Conservation (phyloP, 2,113 vertebrate genomes). For the Hippocampus barbouri region DNA sequence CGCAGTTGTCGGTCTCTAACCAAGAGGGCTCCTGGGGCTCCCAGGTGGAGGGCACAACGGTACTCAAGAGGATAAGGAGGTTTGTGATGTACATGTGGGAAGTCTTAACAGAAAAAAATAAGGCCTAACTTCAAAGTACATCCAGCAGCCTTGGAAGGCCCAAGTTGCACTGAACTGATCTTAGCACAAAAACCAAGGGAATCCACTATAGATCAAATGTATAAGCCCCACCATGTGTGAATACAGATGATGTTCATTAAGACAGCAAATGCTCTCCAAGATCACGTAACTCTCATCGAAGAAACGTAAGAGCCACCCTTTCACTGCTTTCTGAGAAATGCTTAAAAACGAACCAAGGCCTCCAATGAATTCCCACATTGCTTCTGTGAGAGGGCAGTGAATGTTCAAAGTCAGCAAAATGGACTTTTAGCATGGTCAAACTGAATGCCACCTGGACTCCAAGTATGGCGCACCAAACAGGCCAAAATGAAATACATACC, state of each 20-base stretch:
- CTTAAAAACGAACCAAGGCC: slow-evolving; percentile 27
- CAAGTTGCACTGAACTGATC: slow-evolving; percentile 44
- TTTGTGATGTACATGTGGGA: slow-evolving; percentile 57
- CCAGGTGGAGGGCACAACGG: slow-evolving; percentile 29
- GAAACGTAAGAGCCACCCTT: slow-evolving; percentile 22
- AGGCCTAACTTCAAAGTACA: slow-evolving; percentile 62
- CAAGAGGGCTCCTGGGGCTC: slow-evolving; percentile 26
- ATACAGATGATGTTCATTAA: slow-evolving; percentile 50
- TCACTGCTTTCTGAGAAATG: slow-evolving; percentile 21
- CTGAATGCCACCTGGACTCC: slow-evolving; percentile 43
- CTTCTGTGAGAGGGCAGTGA: slow-evolving; percentile 7
- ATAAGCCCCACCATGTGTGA: slow-evolving; percentile 42
- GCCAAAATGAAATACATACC: no score
- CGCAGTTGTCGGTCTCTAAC: slow-evolving; percentile 45
- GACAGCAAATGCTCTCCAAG: slow-evolving; percentile 40
- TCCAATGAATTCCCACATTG: slow-evolving; percentile 25
- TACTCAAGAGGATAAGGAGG: slow-evolving; percentile 38
- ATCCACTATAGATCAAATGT: slow-evolving; percentile 54
- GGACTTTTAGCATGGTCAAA: slow-evolving; percentile 27
- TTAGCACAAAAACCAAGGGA: slow-evolving; percentile 36
- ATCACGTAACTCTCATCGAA: slow-evolving; percentile 27
- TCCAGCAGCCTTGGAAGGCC: slow-evolving; percentile 34
- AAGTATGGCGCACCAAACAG: background rate
- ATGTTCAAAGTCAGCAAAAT: slow-evolving; percentile 23
- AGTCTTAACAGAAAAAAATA: slow-evolving; percentile 50